Percentiles rank a stretch among this genome's conserved stretches.
Conservation (phyloP, 1,140 invertebrate genomes). For the Agrypnia vestita region DNA sequence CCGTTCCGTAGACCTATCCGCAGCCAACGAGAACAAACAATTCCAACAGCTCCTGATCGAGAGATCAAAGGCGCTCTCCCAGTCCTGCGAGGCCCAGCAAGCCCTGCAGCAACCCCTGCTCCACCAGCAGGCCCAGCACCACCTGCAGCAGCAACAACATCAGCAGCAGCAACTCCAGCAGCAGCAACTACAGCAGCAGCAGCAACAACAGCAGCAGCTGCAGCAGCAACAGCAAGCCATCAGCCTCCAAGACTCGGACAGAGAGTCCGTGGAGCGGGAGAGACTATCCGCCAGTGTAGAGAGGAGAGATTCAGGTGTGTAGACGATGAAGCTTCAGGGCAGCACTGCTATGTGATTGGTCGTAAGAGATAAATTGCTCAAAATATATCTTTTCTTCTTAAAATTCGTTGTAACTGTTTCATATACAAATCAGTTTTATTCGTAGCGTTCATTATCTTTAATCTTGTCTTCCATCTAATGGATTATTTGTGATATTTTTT, state of each 20-base stretch:
- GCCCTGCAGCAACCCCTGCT: slow-evolving; percentile 70
- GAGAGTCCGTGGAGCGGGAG: slow-evolving; percentile 66
- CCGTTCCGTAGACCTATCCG: slow-evolving; percentile 83
- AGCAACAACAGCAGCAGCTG: slow-evolving; percentile 62
- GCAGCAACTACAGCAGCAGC: slow-evolving; percentile 68
- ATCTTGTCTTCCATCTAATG: too few relatives aligned
- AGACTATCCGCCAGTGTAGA: slow-evolving; percentile 64
- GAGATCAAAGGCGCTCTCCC: slow-evolving; percentile 79
- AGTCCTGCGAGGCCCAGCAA: slow-evolving; percentile 64
- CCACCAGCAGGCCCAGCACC: slow-evolving; percentile 49
- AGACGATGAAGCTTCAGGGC: slow-evolving; percentile 39
- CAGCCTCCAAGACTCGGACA: slow-evolving; percentile 66
- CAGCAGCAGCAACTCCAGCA: slow-evolving; percentile 59
- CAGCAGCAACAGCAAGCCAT: slow-evolving; percentile 68
- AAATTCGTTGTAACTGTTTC: too few relatives aligned
- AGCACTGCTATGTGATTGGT: slow-evolving; percentile 38
- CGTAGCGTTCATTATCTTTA: too few relatives aligned
- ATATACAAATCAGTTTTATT: too few relatives aligned
- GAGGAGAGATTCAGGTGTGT: slow-evolving; percentile 69
- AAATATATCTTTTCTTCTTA: too few relatives aligned
- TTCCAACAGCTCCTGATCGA: slow-evolving; percentile 86
- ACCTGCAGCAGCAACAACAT: slow-evolving; percentile 46
- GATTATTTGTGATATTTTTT: neutral
- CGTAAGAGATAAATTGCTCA: slow-evolving; percentile 10
- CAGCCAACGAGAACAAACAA: slow-evolving; percentile 78